Base-by-base conservation (phyloP, 2,797 vertebrate genomes). In the Gambelia wislizenii region DNA sequence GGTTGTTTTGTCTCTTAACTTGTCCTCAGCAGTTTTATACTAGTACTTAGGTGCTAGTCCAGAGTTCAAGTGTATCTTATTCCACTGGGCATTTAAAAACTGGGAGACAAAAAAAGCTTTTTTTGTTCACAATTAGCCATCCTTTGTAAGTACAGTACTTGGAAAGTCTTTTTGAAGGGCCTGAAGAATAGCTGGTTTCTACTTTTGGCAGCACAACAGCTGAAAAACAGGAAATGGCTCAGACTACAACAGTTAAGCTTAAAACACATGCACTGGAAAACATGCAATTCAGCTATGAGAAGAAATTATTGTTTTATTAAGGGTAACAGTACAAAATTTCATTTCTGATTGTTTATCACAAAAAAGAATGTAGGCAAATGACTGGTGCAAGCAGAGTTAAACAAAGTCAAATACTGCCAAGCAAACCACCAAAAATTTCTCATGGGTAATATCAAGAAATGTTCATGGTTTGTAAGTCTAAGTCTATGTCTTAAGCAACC, bases 181-280 rank as follows among this genome's bases (percentile, higher is more conserved):
- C 12, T 90, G 83, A 85, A 95, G 44, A 72, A 85, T 72, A 84
- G 89, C 84, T 90, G 83, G 22, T 92, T 93, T 96, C 84, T 94
- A 69, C 87, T 94, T 94, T 94, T 92, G 89, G 92, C 91, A 90
- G 76, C 44, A 56, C 67, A 90, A 92, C 83, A 93, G 84, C 83
- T 92, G 87, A 93, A 93, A 95, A 96, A 69, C 91, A 94, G 90
- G 93, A 95, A 96, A 94, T 95, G 8, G 95, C 94, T 95, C 93
- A 93, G 84, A 76, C 88, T 94, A 88, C 93, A 95, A 94, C 91
- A 92, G 84, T 93, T 85, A 72, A 90, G 81, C 87, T 94, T 78
- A 84, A 87, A 89, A 95, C 92, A 93, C 90, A 84, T 84, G 92
- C 72, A 74, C 81, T 69, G 30, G 83, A 94, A 87, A 67, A 81